Percentiles rank a stretch among this genome's conserved stretches.
Conservation (phyloP, 53 echinoderm and acorn worm genomes). For the Stichopus horrens region DNA sequence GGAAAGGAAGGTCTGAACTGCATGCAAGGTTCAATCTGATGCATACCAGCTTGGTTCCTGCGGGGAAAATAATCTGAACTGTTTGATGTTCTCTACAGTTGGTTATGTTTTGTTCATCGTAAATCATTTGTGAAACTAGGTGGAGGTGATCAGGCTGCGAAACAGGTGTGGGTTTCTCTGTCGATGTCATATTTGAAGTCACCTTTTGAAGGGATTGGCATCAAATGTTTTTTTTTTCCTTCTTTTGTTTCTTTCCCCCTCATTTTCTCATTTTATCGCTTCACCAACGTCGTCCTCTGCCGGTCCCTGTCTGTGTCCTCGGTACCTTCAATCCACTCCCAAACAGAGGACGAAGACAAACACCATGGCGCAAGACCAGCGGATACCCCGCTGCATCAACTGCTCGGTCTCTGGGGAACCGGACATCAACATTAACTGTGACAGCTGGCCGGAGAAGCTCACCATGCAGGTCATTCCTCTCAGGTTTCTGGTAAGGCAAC, state of each 20-base stretch:
- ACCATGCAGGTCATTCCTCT: conserved; percentile 95
- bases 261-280: not conserved
- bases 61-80: too few species aligned
- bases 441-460: conserved; percentile 86
- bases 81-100: too few species aligned
- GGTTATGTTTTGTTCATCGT: too few species aligned
- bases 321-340: not conserved
- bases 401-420: conserved; percentile 74
- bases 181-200: not conserved
- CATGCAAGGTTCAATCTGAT: too few species aligned
- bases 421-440: conserved; percentile 71
- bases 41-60: too few species aligned
- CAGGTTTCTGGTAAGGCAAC: conserved; percentile 69
- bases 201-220: not conserved
- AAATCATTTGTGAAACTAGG: too few species aligned
- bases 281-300: too few species aligned
- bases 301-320: not conserved
- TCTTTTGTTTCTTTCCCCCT: not conserved
- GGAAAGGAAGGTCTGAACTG: too few species aligned
- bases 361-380: conserved; percentile 57
- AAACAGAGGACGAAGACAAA: not conserved
- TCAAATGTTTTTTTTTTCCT: not conserved
- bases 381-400: conserved; percentile 70
- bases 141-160: too few species aligned
- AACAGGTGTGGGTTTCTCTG: too few species aligned